Evolutionary conservation across 2,888 invertebrate genomes (phyloP).

Genomic region (Coenonympha arcania): DNA sequence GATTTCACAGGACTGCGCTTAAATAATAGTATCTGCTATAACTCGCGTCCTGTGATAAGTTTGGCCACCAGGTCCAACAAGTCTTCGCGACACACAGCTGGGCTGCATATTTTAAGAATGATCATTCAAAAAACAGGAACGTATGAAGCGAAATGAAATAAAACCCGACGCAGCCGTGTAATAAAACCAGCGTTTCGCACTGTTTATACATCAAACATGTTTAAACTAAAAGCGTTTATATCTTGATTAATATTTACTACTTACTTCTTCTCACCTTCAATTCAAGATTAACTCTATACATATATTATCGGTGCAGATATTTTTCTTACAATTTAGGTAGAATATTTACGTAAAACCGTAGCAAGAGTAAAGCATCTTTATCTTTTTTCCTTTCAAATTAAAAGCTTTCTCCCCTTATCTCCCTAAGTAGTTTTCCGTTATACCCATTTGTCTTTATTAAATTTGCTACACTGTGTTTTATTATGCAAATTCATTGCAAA

Average conservation of each 20-base stretch:
- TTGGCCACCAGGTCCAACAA: no score
- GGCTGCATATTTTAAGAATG: not conserved
- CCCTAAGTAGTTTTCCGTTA: not conserved
- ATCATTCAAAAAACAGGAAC: not conserved
- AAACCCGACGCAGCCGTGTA: not conserved
- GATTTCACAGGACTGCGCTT: no score
- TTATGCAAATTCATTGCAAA: not conserved
- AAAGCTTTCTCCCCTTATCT: not conserved
- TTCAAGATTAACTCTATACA: no score
- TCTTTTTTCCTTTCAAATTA: not conserved
- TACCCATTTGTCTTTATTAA: not conserved
- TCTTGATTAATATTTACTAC: not conserved
- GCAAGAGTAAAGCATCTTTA: no score
- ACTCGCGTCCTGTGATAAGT: no score
- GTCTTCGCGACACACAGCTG: no score
- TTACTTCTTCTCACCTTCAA: not conserved
- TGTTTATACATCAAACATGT: not conserved
- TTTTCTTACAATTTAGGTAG: no score
- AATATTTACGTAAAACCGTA: no score
- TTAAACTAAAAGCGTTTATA: not conserved
- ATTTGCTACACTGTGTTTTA: not conserved
- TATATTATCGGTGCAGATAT: no score
- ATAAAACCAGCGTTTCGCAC: not conserved
- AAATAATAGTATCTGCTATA: no score
- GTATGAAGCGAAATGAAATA: conserved; percentile 1